Percentiles rank a stretch among this genome's conserved stretches.
Evolutionary conservation across 1,140 invertebrate genomes (phyloP).

Genomic region (Heliconius hermathena): DNA sequence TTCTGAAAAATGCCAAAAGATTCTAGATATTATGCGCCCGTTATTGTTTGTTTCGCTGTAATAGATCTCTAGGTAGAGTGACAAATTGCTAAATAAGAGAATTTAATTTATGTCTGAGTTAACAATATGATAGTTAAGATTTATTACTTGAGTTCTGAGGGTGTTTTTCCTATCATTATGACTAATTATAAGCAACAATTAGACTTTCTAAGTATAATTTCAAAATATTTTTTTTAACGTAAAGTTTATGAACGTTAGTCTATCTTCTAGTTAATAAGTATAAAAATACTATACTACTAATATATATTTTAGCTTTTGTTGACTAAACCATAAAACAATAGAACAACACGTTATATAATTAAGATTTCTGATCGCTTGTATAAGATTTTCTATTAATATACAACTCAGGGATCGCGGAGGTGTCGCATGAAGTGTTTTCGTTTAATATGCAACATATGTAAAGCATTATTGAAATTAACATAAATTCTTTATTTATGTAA

Average conservation of each 20-base stretch:
- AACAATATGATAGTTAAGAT: not conserved
- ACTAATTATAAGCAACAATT: not conserved
- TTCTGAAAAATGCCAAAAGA: not conserved
- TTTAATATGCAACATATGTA: no score
- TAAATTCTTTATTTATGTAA: no score
- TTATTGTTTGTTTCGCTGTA: not conserved
- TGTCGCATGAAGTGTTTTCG: not conserved
- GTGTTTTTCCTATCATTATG: not conserved
- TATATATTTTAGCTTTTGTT: no score
- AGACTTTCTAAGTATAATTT: not conserved
- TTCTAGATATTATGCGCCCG: not conserved
- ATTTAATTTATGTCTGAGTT: not conserved
- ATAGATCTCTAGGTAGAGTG: no score
- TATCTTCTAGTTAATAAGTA: not conserved
- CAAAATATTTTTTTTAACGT: not conserved
- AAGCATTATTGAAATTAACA: not conserved
- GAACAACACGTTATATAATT: no score
- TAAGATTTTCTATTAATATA: not conserved
- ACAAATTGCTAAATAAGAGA: not conserved
- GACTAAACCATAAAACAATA: no score
- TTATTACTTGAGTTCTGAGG: not conserved
- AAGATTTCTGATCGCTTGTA: no score
- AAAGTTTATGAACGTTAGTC: not conserved
- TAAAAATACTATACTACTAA: no score
- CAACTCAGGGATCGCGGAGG: not conserved